A percentile compares a stretch with the other conserved stretches of the same genome.
phyloP scores from a whole-genome alignment of 2,797 vertebrate species.

The Sebastes wilsoni region DNA sequence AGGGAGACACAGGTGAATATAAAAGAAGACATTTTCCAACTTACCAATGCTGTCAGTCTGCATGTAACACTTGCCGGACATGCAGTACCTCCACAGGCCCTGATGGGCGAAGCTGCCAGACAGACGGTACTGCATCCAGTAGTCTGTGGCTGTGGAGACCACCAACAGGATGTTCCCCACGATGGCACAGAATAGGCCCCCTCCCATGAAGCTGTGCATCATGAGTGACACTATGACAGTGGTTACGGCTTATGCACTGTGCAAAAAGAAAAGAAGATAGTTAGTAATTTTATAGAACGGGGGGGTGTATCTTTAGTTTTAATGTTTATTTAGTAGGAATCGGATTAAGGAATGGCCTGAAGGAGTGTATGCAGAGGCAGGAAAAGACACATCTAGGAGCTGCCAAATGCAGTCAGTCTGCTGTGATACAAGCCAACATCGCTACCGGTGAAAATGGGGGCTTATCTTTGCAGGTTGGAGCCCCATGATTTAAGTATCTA shows the following conservation, averaged over 20 bases:
- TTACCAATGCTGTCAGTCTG: conserved; percentile 91
- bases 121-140: conserved; percentile 93
- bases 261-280: conserved; percentile 18
- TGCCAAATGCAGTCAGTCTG: neutral
- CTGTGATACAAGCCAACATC: neutral
- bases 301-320: neutral
- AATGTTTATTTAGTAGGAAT: neutral
- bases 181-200: conserved; percentile 91
- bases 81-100: conserved; percentile 92
- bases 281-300: neutral
- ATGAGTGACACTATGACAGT: conserved; percentile 67
- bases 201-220: conserved; percentile 94
- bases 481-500: neutral
- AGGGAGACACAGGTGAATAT: neutral
- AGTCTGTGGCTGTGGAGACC: conserved; percentile 90
- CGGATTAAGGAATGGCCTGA: neutral
- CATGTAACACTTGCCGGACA: conserved; percentile 91
- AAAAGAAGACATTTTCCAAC: neutral
- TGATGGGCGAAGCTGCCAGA: conserved; percentile 90
- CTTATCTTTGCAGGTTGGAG: neutral
- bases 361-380: neutral
- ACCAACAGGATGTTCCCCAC: conserved; percentile 90
- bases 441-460: neutral
- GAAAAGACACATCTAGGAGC: neutral
- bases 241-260: conserved; percentile 53